phyloP scores from a whole-genome alignment of 2,888 invertebrate genomes.

The Dendrolimus pini region DNA sequence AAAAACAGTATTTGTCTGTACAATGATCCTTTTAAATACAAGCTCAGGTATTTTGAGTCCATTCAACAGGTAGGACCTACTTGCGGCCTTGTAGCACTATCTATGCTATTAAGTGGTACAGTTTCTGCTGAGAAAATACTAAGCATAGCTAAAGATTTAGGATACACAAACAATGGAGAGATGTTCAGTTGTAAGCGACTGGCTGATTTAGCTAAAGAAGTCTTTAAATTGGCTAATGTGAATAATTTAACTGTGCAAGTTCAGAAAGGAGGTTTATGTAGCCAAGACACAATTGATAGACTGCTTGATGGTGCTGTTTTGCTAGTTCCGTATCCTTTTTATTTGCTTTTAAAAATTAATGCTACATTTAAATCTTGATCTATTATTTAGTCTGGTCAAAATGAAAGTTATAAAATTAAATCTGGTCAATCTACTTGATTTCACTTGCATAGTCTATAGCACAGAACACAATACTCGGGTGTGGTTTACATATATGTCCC shows the following conservation, averaged over 20 bases:
- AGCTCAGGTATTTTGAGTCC: constrained; percentile 53
- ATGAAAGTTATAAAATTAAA: no score
- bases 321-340: constrained; percentile 80
- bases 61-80: constrained; percentile 80
- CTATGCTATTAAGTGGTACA: constrained; percentile 82
- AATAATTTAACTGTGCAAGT: constrained; percentile 45
- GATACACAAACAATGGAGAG: constrained; percentile 90
- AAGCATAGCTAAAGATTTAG: constrained; percentile 76
- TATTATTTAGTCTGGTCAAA: no score
- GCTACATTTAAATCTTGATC: no score
- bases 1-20: constrained; percentile 70
- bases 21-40: constrained; percentile 63
- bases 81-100: constrained; percentile 92
- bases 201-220: constrained; percentile 76
- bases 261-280: constrained; percentile 60
- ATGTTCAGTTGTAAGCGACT: constrained; percentile 89
- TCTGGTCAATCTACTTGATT: no score
- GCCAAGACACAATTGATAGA: constrained; percentile 63
- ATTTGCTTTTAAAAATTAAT: neutral
- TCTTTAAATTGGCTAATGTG: constrained; percentile 64
- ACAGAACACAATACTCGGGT: no score
- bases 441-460: no score
- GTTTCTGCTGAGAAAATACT: constrained; percentile 77
- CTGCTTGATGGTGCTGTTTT: constrained; percentile 75
- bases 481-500: no score